Conservation (phyloP, 2,797 vertebrate genomes). For the Sebastes hubbsi region DNA sequence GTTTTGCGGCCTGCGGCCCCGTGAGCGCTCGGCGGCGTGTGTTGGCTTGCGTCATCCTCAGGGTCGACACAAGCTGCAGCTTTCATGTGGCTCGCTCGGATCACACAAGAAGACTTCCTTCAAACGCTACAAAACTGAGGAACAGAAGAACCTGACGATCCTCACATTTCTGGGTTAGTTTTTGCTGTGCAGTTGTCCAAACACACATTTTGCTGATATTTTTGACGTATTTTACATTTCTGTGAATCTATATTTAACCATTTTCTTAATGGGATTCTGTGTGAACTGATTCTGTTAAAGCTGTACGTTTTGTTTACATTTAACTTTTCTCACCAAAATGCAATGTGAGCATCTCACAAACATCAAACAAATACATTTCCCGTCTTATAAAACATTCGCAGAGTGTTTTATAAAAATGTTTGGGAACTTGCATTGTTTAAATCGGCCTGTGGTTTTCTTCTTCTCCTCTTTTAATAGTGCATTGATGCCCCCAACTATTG, state of each 20-base stretch:
- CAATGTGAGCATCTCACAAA: background rate
- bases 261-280: background rate
- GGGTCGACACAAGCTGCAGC: background rate
- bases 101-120: slow-evolving; percentile 4
- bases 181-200: background rate
- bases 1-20: background rate
- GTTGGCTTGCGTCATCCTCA: slow-evolving; percentile 17
- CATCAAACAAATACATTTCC: background rate
- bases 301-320: background rate
- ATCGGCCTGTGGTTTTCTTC: too few species aligned
- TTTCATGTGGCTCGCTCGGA: slow-evolving; percentile 15
- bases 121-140: background rate
- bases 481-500: too few species aligned
- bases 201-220: background rate
- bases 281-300: background rate
- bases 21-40: background rate
- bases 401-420: too few species aligned
- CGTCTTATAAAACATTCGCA: background rate
- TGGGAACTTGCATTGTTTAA: too few species aligned
- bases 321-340: background rate
- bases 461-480: too few species aligned
- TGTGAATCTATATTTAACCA: background rate
- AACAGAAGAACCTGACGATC: background rate
- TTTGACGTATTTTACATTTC: background rate
- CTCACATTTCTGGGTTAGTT: background rate